Percentiles rank a stretch among this genome's conserved stretches.
These are phyloP conservation scores for Rattus norvegicus DNA, from an alignment of 2,113 vertebrate species.

Conservation along the genomic window GRCr8 NC_086027.1:116503501-116504000, in stretches of 20 bases:
- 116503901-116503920: neutral
- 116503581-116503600: slow-evolving; percentile 32
- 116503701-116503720: neutral
- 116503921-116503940: neutral
- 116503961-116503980: neutral
- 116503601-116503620: neutral
- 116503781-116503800: neutral
- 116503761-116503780: neutral
- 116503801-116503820: neutral
- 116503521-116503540: slow-evolving; percentile 6
- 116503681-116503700: neutral
- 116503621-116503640: neutral
- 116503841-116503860: neutral
- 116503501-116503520: slow-evolving; percentile 39
- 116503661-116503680: neutral
- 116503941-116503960: neutral
- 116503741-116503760: neutral
- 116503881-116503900: neutral
- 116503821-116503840: neutral
- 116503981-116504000: neutral
- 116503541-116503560: slow-evolving; percentile 74
- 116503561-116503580: slow-evolving; percentile 61
- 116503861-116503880: neutral
- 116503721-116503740: neutral
- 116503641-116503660: slow-evolving; percentile 38